Percentiles rank a stretch among this genome's conserved stretches.
Evolutionary conservation across 2,797 vertebrate genomes (phyloP).

Genomic region (Picus viridis): DNA sequence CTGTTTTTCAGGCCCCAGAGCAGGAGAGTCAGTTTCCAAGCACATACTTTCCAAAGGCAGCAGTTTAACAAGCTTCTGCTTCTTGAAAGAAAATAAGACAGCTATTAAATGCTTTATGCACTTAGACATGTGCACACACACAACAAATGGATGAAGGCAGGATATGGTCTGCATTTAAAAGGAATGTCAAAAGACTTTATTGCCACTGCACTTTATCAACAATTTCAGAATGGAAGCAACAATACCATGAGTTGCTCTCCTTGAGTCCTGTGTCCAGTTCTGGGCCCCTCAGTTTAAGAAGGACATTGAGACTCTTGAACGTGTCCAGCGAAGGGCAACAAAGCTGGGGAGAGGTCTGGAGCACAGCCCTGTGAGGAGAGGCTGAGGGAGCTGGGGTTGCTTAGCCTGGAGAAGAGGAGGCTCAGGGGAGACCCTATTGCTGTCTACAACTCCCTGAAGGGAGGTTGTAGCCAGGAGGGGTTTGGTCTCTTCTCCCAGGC

Average conservation of each 20-base stretch:
- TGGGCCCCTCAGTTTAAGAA: no score
- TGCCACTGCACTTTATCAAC: neutral
- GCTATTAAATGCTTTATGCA: neutral
- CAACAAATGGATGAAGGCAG: neutral
- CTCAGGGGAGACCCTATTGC: no score
- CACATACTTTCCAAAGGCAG: conserved; percentile 93
- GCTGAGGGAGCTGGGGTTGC: no score
- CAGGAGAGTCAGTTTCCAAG: conserved; percentile 95
- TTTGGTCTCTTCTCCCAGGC: no score
- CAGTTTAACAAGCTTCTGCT: conserved; percentile 96
- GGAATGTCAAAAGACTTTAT: neutral
- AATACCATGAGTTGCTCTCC: neutral
- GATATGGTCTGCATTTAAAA: neutral
- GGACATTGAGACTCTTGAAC: no score
- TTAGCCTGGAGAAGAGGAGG: no score
- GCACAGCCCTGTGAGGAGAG: no score
- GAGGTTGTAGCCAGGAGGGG: no score
- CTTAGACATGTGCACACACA: neutral
- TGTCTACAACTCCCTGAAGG: no score
- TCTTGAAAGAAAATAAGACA: conserved; percentile 83
- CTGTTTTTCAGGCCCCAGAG: conserved; percentile 93
- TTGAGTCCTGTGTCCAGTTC: no score
- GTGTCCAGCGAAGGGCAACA: no score
- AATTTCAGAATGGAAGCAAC: neutral
- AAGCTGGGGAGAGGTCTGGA: no score